These are phyloP conservation scores for Dinothrombium tinctorium DNA, from an alignment of 1,140 invertebrate species.

Conservation along the genomic window DNA sequence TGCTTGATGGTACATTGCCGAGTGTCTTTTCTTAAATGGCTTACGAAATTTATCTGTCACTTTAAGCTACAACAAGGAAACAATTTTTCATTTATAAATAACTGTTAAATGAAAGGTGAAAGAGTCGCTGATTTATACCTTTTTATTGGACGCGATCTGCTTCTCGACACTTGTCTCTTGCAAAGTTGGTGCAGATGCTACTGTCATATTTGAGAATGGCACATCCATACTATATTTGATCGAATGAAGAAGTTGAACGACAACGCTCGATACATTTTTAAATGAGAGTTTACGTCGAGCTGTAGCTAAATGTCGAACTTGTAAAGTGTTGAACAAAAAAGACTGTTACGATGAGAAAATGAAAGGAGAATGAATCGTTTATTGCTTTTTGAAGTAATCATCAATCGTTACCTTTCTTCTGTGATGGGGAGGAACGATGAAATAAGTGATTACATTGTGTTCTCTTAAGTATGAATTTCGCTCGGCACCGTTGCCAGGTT, in stretches of 20 bases:
- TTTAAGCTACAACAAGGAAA: conserved; percentile 13
- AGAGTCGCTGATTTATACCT: conserved; percentile 15
- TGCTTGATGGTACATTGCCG: conserved; percentile 47
- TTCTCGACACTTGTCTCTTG: neutral
- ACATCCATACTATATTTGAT: conserved; percentile 79
- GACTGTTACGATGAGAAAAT: too few relatives aligned
- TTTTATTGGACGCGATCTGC: conserved; percentile 18
- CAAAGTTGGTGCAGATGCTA: neutral
- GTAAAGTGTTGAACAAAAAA: conserved; percentile 41
- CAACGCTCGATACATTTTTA: conserved; percentile 71
- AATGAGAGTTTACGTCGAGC: conserved; percentile 54
- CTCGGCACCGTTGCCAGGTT: conserved; percentile 52
- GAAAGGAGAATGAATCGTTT: too few relatives aligned
- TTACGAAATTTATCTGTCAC: conserved; percentile 61
- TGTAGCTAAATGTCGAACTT: conserved; percentile 36
- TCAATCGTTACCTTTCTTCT: too few relatives aligned
- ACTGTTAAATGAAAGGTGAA: too few relatives aligned
- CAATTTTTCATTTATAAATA: neutral
- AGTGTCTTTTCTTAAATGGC: conserved; percentile 49
- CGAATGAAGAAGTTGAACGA: conserved; percentile 63
- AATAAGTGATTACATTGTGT: conserved; percentile 62
- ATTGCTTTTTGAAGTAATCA: too few relatives aligned
- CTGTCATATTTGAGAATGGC: conserved; percentile 57
- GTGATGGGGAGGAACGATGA: conserved; percentile 56
- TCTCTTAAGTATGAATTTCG: conserved; percentile 62